phyloP scores from a whole-genome alignment of 2,113 vertebrate genomes.

The Hiodon alosoides region DNA sequence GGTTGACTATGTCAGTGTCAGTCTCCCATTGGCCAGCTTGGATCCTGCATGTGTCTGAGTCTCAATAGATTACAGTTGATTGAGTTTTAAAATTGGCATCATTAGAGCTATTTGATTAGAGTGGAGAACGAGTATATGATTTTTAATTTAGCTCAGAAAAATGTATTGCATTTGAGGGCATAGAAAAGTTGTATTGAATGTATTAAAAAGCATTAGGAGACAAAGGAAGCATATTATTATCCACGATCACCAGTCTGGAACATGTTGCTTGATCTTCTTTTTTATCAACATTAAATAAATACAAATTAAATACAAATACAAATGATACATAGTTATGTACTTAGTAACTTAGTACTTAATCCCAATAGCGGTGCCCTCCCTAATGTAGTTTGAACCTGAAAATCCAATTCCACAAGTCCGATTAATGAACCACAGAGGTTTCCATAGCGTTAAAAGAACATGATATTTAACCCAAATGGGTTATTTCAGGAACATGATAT shows the following conservation, averaged over 20 bases:
- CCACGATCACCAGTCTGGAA: constrained; percentile 41
- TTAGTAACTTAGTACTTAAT: too few species aligned
- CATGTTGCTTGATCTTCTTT: constrained; percentile 39
- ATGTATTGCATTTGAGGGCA: constrained; percentile 15
- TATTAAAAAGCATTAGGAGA: constrained; percentile 52
- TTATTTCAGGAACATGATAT: neutral
- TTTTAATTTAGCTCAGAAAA: too few species aligned
- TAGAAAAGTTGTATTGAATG: constrained; percentile 46
- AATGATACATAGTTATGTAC: too few species aligned
- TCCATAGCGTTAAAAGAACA: too few species aligned
- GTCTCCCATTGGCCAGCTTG: neutral
- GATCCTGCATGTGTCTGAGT: neutral
- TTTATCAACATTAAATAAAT: neutral
- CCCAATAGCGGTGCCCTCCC: too few species aligned
- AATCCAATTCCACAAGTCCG: too few species aligned
- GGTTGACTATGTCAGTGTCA: neutral
- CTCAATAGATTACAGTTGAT: neutral
- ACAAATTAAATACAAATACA: too few species aligned
- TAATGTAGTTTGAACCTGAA: too few species aligned
- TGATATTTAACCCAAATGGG: too few species aligned
- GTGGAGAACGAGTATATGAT: neutral
- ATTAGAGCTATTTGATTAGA: neutral
- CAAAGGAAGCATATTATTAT: constrained; percentile 42
- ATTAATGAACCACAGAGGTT: too few species aligned
- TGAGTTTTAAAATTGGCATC: neutral